phyloP scores from a whole-genome alignment of 2,797 vertebrate genomes.

The Poecile montanus region DNA sequence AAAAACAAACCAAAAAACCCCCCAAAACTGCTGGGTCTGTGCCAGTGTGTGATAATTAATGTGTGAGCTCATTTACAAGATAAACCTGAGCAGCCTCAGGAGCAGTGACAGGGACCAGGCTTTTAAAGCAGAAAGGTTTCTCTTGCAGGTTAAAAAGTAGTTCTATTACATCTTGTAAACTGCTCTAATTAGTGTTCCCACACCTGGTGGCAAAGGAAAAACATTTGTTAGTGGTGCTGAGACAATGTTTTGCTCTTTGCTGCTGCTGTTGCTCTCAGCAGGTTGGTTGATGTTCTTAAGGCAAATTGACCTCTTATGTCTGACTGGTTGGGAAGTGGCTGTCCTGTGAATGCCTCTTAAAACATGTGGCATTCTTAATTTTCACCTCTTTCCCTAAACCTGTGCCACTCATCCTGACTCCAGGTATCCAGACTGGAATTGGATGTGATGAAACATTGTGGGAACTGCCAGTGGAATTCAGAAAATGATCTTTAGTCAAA shows the following conservation, averaged over 20 bases:
- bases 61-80: not conserved
- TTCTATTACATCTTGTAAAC: not conserved
- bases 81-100: not conserved
- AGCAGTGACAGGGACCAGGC: not conserved
- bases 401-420: not conserved
- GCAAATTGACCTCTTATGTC: not conserved
- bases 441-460: not conserved
- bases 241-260: fast-evolving
- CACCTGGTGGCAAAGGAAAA: not conserved
- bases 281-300: not conserved
- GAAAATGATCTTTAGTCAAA: not conserved
- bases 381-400: not conserved
- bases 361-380: not conserved
- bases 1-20: not conserved
- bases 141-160: not conserved
- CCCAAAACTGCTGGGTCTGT: not conserved
- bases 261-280: not conserved
- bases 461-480: not conserved
- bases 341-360: not conserved
- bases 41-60: fast-evolving
- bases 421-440: not conserved
- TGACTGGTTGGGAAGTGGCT: not conserved
- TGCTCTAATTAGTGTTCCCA: not conserved
- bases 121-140: not conserved
- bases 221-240: not conserved